These are phyloP conservation scores for Xenopus tropicalis DNA, from an alignment of 2,113 vertebrate genomes.

Conservation along the genomic window UCB_Xtro_10.0 CM004444.2:130930501-130931000, in stretches of 20 bases:
- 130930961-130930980: slow-evolving; percentile 96
- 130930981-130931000: slow-evolving; percentile 98
- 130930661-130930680: slow-evolving; percentile 82
- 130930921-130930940: slow-evolving; percentile 89
- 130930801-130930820: slow-evolving; percentile 99
- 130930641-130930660: slow-evolving; percentile 86
- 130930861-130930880: slow-evolving; percentile 92
- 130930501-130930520: slow-evolving; percentile 76
- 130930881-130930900: slow-evolving; percentile 96
- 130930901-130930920: slow-evolving; percentile 97
- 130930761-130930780: slow-evolving; percentile 98
- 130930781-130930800: slow-evolving; percentile 96
- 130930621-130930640: slow-evolving; percentile 85
- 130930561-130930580: slow-evolving; percentile 89
- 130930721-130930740: slow-evolving; percentile 95
- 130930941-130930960: slow-evolving; percentile 99
- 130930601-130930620: slow-evolving; percentile 80
- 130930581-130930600: slow-evolving; percentile 76
- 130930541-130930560: slow-evolving; percentile 69
- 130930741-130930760: slow-evolving; percentile 98
- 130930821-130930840: slow-evolving; percentile 96
- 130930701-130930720: slow-evolving; percentile 89
- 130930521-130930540: slow-evolving; percentile 74
- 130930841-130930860: slow-evolving; percentile 92
- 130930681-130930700: slow-evolving; percentile 91